Conservation (phyloP, 2,888 invertebrate species). For the Sisyra terminalis region DNA sequence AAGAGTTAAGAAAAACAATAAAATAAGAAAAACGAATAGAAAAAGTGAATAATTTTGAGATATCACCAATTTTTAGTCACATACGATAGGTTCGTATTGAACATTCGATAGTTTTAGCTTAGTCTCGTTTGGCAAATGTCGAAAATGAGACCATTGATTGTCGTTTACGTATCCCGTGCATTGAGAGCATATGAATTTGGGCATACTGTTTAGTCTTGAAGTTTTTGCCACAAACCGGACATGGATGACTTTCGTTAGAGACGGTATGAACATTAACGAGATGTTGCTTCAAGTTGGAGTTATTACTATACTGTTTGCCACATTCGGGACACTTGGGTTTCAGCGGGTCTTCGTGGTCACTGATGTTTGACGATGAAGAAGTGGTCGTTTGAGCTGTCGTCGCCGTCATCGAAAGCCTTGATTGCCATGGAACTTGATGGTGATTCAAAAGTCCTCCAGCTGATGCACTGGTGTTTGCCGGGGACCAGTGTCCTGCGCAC, state of each 20-base stretch:
- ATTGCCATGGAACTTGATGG: slow-evolving; percentile 11
- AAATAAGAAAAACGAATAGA: too few relatives aligned
- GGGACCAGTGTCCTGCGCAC: slow-evolving; percentile 14
- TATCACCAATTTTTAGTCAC: too few relatives aligned
- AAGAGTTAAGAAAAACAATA: too few relatives aligned
- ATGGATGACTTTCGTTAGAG: slow-evolving; percentile 38
- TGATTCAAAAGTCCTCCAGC: slow-evolving; percentile 16
- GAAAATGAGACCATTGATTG: slow-evolving; percentile 27
- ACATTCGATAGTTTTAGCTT: neutral
- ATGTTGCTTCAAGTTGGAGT: slow-evolving; percentile 52
- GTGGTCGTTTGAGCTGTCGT: slow-evolving; percentile 4
- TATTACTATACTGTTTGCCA: slow-evolving; percentile 50
- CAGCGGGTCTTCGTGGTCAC: slow-evolving; percentile 17
- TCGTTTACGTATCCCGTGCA: slow-evolving; percentile 45
- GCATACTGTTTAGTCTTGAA: slow-evolving; percentile 56
- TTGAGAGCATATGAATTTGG: slow-evolving; percentile 49
- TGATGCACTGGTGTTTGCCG: slow-evolving; percentile 15
- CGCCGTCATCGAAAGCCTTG: slow-evolving; percentile 10
- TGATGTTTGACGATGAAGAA: too few relatives aligned
- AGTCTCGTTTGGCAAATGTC: neutral
- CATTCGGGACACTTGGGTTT: slow-evolving; percentile 49
- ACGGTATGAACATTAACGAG: slow-evolving; percentile 50
- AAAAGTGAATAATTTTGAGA: too few relatives aligned
- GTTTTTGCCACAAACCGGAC: slow-evolving; percentile 45
- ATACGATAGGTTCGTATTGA: too few relatives aligned